Evolutionary conservation across 2,888 invertebrate genomes (phyloP), one percentile per base, ranked within the genome.

Genomic region (Drosophila subquinaria): DNA sequence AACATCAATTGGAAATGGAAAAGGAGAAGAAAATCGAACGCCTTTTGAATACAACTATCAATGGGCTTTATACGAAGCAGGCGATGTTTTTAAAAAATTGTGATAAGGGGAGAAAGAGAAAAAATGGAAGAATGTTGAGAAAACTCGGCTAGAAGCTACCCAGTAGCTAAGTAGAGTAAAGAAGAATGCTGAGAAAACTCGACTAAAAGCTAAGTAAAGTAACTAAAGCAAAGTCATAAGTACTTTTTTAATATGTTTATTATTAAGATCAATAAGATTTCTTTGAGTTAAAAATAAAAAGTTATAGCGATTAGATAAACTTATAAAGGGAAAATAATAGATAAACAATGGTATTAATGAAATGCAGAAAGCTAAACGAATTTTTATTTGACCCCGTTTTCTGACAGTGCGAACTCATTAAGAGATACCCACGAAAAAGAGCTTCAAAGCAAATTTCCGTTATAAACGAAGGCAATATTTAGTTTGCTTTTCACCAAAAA

Each of bases 321-420:
- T 30, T 8, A 30, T 30, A 30, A 30, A 30, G 6, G 8, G 6
- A 30, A 30, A 30, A 30, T 8, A 30, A 2, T 30, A 30, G 30
- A 6, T 30, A 30, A 8, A 30, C 6, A 30, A 8, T 30, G 8
- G 30, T 8, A 30, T 30, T 8, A 30, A 33, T 57, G n/a, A 45
- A 65, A 45, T 63, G 10, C 35, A 47, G 20, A 30, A 11, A 60
- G n/a, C 50, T 55, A 74, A 76, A 76, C 48, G 71, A 51, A 60
- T 60, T 62, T 62, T 55, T 47, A 51, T 71, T 47, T 66, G 42
- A 4, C 30, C 27, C 36, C 20, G 23, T 45, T 57, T 52, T 20
- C 35, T 33, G 33, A 38, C 33, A 35, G 35, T 56, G 33, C 1
- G 35, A 47, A 65, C 35, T 59, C 60, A 61, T 61, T 66, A 53